Evolutionary conservation across 2,113 vertebrate genomes (phyloP), one percentile per base, ranked within the genome.

Genomic region (Heliornis fulica): DNA sequence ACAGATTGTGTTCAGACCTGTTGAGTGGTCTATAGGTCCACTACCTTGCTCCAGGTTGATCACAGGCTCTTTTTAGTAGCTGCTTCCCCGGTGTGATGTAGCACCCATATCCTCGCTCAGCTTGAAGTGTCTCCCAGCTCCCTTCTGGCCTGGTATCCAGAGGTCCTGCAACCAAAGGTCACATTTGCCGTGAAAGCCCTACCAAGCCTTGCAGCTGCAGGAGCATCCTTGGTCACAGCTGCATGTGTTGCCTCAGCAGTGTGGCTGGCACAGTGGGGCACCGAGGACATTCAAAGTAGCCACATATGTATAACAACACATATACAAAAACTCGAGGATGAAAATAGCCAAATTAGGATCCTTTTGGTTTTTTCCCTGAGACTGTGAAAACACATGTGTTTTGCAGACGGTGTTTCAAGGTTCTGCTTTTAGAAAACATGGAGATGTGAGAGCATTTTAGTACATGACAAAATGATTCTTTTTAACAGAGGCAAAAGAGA

Each of bases 351-450:
- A 53, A 88, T 59, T 88, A 22, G 17, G 15, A 65, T 83, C 32
- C 36, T 26, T 76, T 54, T n/a, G n/a, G n/a, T n/a, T 72, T 57
- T 8, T 29, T 29, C 12, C 25, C 28, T 21, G 26, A 72, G 68
- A 81, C 70, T 77, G 80, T 15, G 50, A 83, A 74, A 54, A 80
- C 25, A 63, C 0, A 11, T 15, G 1, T 74, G 50, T 81, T 90
- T 93, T 83, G 81, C 80, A 87, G 53, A 28, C 54, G 63, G 23
- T 78, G 51, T 77, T 94, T 93, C 64, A 89, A 83, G 32, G 54
- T 87, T n/a, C 76, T 63, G 51, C 72, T 94, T 93, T 92, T 89
- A 83, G 83, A 94, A n/a, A 96, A 46, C n/a, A 54, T 15, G 63
- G 71, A 92, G 41, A 48, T 61, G 26, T 83, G 83, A 59, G 46